Base-by-base conservation (phyloP, 2,113 vertebrate genomes). In the Austrofundulus limnaeus region DNA sequence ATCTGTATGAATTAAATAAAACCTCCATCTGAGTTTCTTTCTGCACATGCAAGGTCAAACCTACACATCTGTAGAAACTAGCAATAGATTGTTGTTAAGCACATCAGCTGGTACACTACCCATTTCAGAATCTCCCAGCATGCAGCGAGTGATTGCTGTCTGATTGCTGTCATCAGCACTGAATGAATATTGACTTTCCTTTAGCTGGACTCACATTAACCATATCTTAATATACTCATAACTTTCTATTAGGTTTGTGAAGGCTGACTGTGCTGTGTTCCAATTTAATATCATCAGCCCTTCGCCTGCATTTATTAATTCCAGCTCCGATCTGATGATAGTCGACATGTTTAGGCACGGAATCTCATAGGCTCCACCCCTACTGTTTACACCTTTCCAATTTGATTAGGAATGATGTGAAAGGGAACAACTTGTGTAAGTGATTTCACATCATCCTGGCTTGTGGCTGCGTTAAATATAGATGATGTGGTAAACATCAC, bases 101-200 rank as follows among this genome's bases (percentile, higher is more conserved):
- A 76, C 43, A 37, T 66, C 60, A 55, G 64, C 11, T 59, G 42
- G 54, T 78, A 76, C 63, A 57, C 42, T 77, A 63, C 65, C 70
- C 65, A 82, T 77, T 75, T 43, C 69, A 67, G 77, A 78, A 85
- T 48, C 71, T 70, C 61, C 59, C 45, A 77, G 69, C 74, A 77
- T 28, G 66, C 43, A 31, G 53, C 60, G 45, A 71, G 70, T 31
- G 62, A 59, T 58, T 45, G 45, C 53, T 49, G 64, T 78, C 64
- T 82, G 75, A 78, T 81, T 83, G 66, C 75, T 75, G 69, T 81
- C 83, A 84, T 81, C 83, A 83, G 66, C 66, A 56, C 76, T 72
- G 68, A 78, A 75, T 66, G 69, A 82, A 80, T 72, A 78, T 58
- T 78, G 81, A 77, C 73, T 61, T 81, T 62, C 83, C 65, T 68